Evolutionary conservation across 2,888 invertebrate genomes (phyloP), one percentile per base, ranked within the genome.

Genomic region (Yponomeuta sedellus): DNA sequence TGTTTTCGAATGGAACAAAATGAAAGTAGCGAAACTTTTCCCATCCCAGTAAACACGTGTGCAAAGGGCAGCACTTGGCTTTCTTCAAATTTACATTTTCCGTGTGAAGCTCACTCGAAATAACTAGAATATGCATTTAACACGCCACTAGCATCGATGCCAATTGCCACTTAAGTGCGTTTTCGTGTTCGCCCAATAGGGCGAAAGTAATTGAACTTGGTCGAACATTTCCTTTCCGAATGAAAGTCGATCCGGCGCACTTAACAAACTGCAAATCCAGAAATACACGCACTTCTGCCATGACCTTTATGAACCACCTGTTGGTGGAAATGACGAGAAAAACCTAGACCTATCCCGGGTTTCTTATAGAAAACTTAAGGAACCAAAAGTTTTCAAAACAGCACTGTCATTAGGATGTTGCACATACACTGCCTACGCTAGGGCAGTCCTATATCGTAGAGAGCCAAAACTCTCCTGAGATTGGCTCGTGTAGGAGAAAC

Each of bases 181-280:
- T 71, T 59, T 67, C 69, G 56, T 73, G 72, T 73, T 70, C 63
- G 57, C 65, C 66, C 59, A 64, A 66, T 57, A 64, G 66, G 66
- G 22, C 62, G 64, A 44, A 64, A 67, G 25, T 63, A 61, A 67
- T 65, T 63, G 10, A 39, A 62, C 19, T 34, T 52, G 12, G 44
- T 52, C n/a, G 34, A 62, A 62, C 62, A 39, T 34, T 62, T 52
- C 44, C 44, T 52, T 52, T 52, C 0, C 16, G 44, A 52, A 52
- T 52, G 44, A 5, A 52, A 52, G 44, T 16, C 44, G 44, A 52
- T 16, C 3, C 44, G 16, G 12, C 12, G 44, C 44, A 52, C 16
- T 12, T 16, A 52, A 16, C 16, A 16, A 12, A 12, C 3, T 10
- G 44, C 16, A 52, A 12, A 34, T 34, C 34, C 34, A 34, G 34